A percentile compares a stretch with the other conserved stretches of the same genome.
phyloP scores from a whole-genome alignment of 2,888 invertebrate genomes.

The Ganaspis brasiliensis region DNA sequence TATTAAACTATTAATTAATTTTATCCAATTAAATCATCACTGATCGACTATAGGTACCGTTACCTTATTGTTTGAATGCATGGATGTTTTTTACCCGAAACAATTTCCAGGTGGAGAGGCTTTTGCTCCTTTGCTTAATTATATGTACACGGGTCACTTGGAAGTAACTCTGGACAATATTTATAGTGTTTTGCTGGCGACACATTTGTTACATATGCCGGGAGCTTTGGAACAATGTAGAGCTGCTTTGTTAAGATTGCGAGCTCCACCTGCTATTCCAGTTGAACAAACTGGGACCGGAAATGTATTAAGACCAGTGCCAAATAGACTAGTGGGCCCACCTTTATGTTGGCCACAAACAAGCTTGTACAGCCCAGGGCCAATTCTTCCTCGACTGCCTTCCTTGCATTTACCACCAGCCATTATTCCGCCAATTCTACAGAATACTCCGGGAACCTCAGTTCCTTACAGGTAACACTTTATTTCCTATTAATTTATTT shows the following conservation, averaged over 20 bases:
- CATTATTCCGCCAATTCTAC: conserved; percentile 66
- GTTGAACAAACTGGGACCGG: conserved; percentile 68
- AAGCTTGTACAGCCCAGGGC: conserved; percentile 63
- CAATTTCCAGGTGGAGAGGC: conserved; percentile 76
- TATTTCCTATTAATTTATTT: too few species aligned
- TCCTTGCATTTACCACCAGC: conserved; percentile 72
- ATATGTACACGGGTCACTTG: conserved; percentile 89
- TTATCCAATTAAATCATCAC: too few species aligned
- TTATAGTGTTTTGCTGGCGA: conserved; percentile 87
- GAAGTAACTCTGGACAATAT: conserved; percentile 87
- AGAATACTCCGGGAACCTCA: conserved; percentile 57
- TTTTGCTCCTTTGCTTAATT: conserved; percentile 86
- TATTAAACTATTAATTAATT: too few species aligned
- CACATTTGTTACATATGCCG: conserved; percentile 89
- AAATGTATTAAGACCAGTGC: conserved; percentile 75
- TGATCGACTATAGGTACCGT: too few species aligned
- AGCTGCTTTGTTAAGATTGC: conserved; percentile 83
- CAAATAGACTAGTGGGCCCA: conserved; percentile 74
- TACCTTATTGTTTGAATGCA: not conserved
- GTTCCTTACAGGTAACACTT: conserved; percentile 69
- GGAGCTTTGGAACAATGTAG: conserved; percentile 87
- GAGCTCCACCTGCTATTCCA: conserved; percentile 76
- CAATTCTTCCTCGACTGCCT: conserved; percentile 74
- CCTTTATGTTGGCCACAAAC: conserved; percentile 69
- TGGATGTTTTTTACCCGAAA: not conserved